These are phyloP conservation scores for Orbicella faveolata DNA, from an alignment of 64 coral and sea anemone genomes.

Conservation along the genomic window DNA sequence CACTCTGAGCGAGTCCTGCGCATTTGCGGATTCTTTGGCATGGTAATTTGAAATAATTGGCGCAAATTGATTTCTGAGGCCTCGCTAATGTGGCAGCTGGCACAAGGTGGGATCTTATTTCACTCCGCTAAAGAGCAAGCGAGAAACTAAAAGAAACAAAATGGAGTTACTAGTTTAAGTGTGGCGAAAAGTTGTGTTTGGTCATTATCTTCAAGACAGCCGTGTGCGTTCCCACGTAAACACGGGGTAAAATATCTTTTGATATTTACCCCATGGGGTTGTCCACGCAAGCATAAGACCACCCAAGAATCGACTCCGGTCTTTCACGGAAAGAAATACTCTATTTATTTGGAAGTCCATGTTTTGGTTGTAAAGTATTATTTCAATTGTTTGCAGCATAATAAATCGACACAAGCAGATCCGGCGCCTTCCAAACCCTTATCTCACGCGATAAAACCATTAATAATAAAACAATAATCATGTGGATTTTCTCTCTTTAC, in stretches of 20 bases:
- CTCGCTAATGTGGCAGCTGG: conserved; percentile 48
- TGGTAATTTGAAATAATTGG: conserved; percentile 41
- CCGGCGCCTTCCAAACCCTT: conserved; percentile 6
- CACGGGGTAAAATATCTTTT: too few relatives aligned
- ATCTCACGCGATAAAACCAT: conserved; percentile 28
- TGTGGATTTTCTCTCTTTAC: conserved; percentile 2
- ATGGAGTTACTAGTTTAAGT: conserved; percentile 41
- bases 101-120: conserved; percentile 8
- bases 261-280: background rate
- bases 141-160: conserved; percentile 15
- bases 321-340: background rate
- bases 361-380: conserved; percentile 12
- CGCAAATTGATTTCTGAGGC: conserved; percentile 36
- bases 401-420: conserved; percentile 34
- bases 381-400: conserved; percentile 36
- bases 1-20: background rate
- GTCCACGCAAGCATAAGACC: background rate
- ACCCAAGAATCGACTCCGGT: background rate
- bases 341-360: conserved; percentile 19
- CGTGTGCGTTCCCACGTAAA: background rate
- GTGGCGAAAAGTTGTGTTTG: background rate
- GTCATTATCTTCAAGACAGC: conserved; percentile 2
- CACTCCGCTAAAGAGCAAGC: conserved; percentile 23
- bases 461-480: conserved; percentile 31
- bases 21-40: conserved; percentile 52